Conservation (phyloP, 2,888 invertebrate genomes). For the Cephus nigrinus region DNA sequence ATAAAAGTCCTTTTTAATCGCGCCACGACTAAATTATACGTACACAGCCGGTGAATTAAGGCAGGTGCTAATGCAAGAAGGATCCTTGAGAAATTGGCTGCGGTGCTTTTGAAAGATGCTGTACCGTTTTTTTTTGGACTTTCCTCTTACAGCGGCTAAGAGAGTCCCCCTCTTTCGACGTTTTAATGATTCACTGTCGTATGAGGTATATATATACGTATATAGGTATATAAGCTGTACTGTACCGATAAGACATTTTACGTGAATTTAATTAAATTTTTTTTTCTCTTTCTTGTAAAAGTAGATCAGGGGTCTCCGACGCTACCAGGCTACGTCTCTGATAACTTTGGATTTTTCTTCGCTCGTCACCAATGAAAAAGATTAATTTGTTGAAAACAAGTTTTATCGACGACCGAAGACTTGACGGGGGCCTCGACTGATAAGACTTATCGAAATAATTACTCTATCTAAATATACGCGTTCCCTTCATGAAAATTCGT, state of each 20-base stretch:
- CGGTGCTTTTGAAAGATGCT: neutral
- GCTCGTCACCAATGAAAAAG: slow-evolving; percentile 36
- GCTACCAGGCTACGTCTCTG: neutral
- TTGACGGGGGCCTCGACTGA: slow-evolving; percentile 28
- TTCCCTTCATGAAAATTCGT: slow-evolving; percentile 9
- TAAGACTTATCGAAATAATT: slow-evolving; percentile 55
- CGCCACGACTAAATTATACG: slow-evolving; percentile 27
- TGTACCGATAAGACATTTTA: neutral
- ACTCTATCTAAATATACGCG: slow-evolving; percentile 43
- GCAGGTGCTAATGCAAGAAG: neutral
- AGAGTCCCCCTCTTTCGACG: neutral
- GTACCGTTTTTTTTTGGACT: neutral
- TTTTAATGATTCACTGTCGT: neutral
- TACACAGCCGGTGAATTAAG: neutral
- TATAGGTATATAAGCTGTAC: neutral
- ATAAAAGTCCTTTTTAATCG: neutral
- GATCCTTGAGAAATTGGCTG: neutral
- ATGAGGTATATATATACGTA: neutral
- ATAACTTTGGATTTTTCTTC: slow-evolving; percentile 34
- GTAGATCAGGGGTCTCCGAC: neutral
- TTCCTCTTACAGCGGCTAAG: neutral
- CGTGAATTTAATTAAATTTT: neutral
- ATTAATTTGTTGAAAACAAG: slow-evolving; percentile 56
- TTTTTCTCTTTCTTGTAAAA: neutral
- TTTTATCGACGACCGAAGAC: slow-evolving; percentile 41